Conservation (phyloP, 2,797 vertebrate species). For the Sylvilagus floridanus region DNA sequence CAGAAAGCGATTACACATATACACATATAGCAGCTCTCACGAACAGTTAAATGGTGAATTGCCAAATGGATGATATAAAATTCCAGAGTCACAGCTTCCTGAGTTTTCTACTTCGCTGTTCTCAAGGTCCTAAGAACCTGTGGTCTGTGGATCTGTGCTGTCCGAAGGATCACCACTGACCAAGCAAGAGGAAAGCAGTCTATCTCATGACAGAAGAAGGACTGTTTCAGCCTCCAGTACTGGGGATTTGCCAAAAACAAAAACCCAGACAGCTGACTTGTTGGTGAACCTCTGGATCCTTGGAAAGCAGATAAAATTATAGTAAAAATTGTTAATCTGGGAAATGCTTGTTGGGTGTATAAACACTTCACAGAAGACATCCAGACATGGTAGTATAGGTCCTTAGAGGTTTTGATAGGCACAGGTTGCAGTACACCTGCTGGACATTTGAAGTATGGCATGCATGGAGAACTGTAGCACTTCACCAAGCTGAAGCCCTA, state of each 20-base stretch:
- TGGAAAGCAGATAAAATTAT: slow-evolving; percentile 95
- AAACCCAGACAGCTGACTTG: no score
- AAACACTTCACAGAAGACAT: slow-evolving; percentile 97
- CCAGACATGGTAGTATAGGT: slow-evolving; percentile 89
- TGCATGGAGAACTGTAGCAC: slow-evolving; percentile 94
- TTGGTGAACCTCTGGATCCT: slow-evolving; percentile 51
- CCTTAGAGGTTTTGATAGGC: slow-evolving; percentile 85
- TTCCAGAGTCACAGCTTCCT: slow-evolving; percentile 84
- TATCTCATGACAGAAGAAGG: slow-evolving; percentile 95
- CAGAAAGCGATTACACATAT: no score
- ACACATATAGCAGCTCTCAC: slow-evolving; percentile 92
- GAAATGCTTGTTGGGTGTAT: slow-evolving; percentile 98
- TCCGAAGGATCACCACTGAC: slow-evolving; percentile 89
- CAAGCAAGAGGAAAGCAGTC: slow-evolving; percentile 90
- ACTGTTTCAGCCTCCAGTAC: slow-evolving; percentile 98
- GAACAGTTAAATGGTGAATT: slow-evolving; percentile 97
- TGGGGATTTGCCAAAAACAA: slow-evolving; percentile 95
- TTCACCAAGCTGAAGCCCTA: slow-evolving; percentile 99
- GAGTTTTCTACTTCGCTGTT: slow-evolving; percentile 84
- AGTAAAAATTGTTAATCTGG: slow-evolving; percentile 98
- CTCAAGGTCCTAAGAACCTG: slow-evolving; percentile 90
- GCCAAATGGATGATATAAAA: slow-evolving; percentile 92
- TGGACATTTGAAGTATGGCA: no score
- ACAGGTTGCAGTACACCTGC: no score
- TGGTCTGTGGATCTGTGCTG: slow-evolving; percentile 89